Base-by-base conservation (phyloP, 1,140 invertebrate species). In the Heliconius hermathena region DNA sequence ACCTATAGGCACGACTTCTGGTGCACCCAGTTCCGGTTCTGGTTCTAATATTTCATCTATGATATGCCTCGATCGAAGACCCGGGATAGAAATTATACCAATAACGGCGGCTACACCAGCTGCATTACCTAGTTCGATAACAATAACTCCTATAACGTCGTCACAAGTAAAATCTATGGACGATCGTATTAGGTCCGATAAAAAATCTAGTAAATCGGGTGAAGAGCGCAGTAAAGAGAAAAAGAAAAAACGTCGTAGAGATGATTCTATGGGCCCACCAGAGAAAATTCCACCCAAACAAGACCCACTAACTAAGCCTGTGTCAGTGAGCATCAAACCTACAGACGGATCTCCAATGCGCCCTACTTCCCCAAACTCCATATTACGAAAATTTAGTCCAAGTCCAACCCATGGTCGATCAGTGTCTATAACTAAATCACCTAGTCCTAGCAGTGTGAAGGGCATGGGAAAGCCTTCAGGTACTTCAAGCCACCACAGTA, bases 261-360 rank as follows among this genome's bases (percentile, higher is more conserved):
- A 97, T 80, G 96, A 97, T 83, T 96, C 97, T 0, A 98, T 98
- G 97, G 97, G 97, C 6, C 97, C 97, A 3, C 97, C 97, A 0
- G 97, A 97, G 72, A 98, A 98, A 91, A 95, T 97, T 8, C 97
- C 97, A 0, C 94, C 95, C 0, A 97, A 97, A 87, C 95, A 96
- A 91, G 97, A 97, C 82, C 96, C 97, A 1, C 92, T 97, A 9
- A 96, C 96, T 0, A 98, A 97, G 89, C 96, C 96, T 1, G 96
- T 97, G 2, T 96, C 96, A 8, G 96, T 97, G 13, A 97, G 96
- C 86, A 97, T 97, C 54, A 97, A 97, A 92, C 96, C 96, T 2
- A 95, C 96, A 0, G 96, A 97, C 78, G 96, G 96, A 3, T 96
- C 96, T 29, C 96, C 96, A 6, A 94, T 95, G 84, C 89, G 95